Conservation (phyloP, 2,888 invertebrate species). For the Melipona beecheii region DNA sequence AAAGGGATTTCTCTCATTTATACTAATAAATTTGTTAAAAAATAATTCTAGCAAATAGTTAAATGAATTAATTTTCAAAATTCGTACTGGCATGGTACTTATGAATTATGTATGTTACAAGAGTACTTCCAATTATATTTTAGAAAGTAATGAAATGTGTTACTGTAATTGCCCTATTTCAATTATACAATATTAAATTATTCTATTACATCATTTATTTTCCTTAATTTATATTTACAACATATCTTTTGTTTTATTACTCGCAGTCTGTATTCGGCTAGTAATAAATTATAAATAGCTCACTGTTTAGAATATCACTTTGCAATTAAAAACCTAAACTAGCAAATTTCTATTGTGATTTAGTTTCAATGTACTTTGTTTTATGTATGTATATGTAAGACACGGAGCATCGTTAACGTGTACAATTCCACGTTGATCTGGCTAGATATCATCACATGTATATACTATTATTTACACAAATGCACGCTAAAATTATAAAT, state of each 20-base stretch:
- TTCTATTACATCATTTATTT: slow-evolving; percentile 66
- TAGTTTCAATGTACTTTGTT: slow-evolving; percentile 30
- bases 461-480: slow-evolving; percentile 77
- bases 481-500: slow-evolving; percentile 75
- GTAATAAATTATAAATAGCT: slow-evolving; percentile 82
- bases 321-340: slow-evolving; percentile 64
- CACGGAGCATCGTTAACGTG: slow-evolving; percentile 39
- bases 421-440: slow-evolving; percentile 42
- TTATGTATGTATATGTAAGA: slow-evolving; percentile 44
- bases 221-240: slow-evolving; percentile 69
- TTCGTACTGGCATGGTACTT: neutral
- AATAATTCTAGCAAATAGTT: slow-evolving; percentile 14
- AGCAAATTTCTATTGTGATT: slow-evolving; percentile 51
- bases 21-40: slow-evolving; percentile 9
- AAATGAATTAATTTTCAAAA: slow-evolving; percentile 4
- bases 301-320: slow-evolving; percentile 67
- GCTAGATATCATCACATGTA: slow-evolving; percentile 44
- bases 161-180: slow-evolving; percentile 44
- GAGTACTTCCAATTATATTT: slow-evolving; percentile 32
- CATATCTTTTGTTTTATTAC: slow-evolving; percentile 60
- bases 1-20: neutral
- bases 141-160: slow-evolving; percentile 68
- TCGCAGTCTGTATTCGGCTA: slow-evolving; percentile 68
- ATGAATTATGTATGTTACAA: neutral
- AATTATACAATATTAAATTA: slow-evolving; percentile 62